A percentile compares a stretch with the other conserved stretches of the same genome.
These are phyloP conservation scores for Julus scanicus DNA, from an alignment of 2,888 invertebrate genomes.

Conservation along the genomic window DNA sequence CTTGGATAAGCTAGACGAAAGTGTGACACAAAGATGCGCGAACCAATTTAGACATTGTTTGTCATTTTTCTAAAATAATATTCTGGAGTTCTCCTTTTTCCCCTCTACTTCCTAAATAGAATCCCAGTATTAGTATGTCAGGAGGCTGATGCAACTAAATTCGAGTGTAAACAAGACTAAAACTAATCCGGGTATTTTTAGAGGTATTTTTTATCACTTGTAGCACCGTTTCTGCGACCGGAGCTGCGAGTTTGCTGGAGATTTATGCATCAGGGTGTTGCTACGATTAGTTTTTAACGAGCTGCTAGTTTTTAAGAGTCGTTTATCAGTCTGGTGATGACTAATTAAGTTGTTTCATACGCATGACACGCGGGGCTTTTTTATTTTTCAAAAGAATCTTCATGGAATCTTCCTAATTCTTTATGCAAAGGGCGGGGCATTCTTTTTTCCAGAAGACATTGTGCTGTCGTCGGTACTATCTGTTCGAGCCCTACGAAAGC, in stretches of 20 bases:
- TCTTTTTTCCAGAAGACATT: no score
- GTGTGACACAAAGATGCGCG: neutral
- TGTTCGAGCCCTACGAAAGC: no score
- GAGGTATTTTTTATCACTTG: neutral
- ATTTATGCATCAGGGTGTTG: neutral
- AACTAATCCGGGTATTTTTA: slow-evolving; percentile 19
- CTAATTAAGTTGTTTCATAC: neutral
- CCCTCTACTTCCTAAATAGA: neutral
- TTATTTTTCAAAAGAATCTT: no score
- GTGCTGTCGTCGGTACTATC: no score
- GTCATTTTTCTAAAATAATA: slow-evolving; percentile 4
- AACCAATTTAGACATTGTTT: neutral
- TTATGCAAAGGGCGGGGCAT: no score
- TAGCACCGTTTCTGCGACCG: neutral
- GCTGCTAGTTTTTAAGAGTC: neutral
- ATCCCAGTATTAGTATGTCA: neutral
- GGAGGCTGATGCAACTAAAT: slow-evolving; percentile 33
- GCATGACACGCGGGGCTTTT: no score
- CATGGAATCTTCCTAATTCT: no score
- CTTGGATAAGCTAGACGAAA: neutral
- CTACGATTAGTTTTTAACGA: neutral
- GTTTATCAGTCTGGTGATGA: neutral
- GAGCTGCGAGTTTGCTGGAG: neutral
- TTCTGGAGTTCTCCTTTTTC: neutral
- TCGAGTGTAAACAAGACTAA: slow-evolving; percentile 7